Conservation (phyloP, 2,113 vertebrate species). For the Chaetura pelagica region DNA sequence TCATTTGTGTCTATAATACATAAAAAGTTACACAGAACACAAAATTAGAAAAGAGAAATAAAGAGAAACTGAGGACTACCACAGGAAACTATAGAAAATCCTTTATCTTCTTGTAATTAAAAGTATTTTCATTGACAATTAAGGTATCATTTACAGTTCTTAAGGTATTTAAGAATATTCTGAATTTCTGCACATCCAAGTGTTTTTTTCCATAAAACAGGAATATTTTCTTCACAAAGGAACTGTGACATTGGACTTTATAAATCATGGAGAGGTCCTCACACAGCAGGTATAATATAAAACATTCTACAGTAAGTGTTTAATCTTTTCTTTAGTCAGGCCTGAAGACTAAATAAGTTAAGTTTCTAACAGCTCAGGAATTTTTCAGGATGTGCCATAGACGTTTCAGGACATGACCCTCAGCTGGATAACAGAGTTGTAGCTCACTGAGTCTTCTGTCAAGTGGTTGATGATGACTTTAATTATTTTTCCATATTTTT, state of each 20-base stretch:
- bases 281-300: background rate
- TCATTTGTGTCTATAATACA: background rate
- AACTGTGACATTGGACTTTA: background rate
- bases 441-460: background rate
- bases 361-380: slow-evolving; percentile 32
- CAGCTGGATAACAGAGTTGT: background rate
- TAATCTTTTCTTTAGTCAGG: slow-evolving; percentile 24
- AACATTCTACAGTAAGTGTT: background rate
- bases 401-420: slow-evolving; percentile 24
- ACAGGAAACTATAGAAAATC: background rate
- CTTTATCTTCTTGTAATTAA: background rate
- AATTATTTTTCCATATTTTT: slow-evolving; percentile 8
- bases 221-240: background rate
- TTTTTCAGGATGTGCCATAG: slow-evolving; percentile 11
- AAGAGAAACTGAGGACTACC: background rate
- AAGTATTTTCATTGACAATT: background rate
- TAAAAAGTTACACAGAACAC: background rate
- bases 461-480: background rate
- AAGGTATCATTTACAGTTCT: background rate
- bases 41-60: background rate
- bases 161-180: background rate
- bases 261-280: background rate
- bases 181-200: background rate
- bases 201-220: background rate
- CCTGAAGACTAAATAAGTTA: background rate